Evolutionary conservation across 2,797 vertebrate species (phyloP), one percentile per base, ranked within the genome.

Genomic region (Platalea minor): DNA sequence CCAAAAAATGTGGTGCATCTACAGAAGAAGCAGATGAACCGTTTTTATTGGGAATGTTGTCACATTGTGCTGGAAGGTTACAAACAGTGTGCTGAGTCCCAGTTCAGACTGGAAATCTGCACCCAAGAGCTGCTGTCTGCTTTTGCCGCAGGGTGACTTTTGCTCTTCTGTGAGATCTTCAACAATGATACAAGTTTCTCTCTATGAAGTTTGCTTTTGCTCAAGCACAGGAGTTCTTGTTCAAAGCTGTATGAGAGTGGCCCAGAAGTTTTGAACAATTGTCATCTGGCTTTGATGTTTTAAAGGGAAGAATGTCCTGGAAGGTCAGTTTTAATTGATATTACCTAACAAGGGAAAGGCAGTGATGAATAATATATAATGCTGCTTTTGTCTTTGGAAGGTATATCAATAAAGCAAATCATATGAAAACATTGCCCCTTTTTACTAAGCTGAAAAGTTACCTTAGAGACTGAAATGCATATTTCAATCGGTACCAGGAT

Each of bases 381-480:
- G n/a, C 31, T 79, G 50, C 63, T 94, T 95, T 93, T 93, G 60
- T 94, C 68, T 91, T 72, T 57, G 25, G 77, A 86, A 95, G 57
- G 31, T 63, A 10, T 37, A 67, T 59, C 61, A 92, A 16, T 88
- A 90, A 95, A 94, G 59, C 57, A 85, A 89, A 76, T 91, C 10
- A 18, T 46, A 53, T 12, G 23, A 67, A 82, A 83, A 67, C 16
- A 9, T 25, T 81, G n/a, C 46, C 64, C 37, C 73, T 89, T 94
- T 93, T 81, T 45, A 51, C 60, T 73, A 25, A 69, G 83, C n/a
- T 53, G 70, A 35, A 57, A 74, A 46, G 28, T 82, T 54, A 29
- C 51, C 25, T 72, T 21, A 20, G 46, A 83, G 68, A 75, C 29
- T 67, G 37, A 21, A 51, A 78, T 78, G 10, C 48, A 5, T 78